phyloP scores from a whole-genome alignment of 2,888 invertebrate genomes.

The Phragmatobia fuliginosa region DNA sequence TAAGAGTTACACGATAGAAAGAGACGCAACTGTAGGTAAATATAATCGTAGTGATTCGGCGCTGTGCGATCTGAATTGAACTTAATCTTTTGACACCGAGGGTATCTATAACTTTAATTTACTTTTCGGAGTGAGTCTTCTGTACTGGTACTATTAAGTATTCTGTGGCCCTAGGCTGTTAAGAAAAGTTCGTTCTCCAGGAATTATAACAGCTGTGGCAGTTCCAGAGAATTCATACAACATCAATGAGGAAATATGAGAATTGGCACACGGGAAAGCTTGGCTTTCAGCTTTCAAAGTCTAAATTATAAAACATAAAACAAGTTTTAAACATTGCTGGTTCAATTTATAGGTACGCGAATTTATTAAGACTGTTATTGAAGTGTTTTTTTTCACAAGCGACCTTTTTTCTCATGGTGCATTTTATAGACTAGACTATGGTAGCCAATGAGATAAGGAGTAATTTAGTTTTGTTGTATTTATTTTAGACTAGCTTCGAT shows the following conservation, averaged over 20 bases:
- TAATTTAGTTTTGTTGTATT: too few species aligned
- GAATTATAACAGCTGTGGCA: constrained; percentile 35
- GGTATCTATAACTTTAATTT: too few species aligned
- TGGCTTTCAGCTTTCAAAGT: constrained; percentile 55
- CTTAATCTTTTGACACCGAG: too few species aligned
- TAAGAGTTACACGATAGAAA: too few species aligned
- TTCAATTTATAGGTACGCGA: constrained; percentile 65
- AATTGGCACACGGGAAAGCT: constrained; percentile 57
- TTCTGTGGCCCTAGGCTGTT: too few species aligned
- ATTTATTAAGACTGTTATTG: constrained; percentile 65
- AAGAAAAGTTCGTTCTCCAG: constrained; percentile 3
- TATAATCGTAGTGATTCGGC: too few species aligned
- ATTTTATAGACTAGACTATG: constrained; percentile 47
- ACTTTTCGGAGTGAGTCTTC: too few species aligned
- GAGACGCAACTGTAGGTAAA: too few species aligned
- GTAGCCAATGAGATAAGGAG: too few species aligned
- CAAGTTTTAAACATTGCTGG: constrained; percentile 64
- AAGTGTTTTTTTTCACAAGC: constrained; percentile 59
- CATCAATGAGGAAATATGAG: constrained; percentile 69
- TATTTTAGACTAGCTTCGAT: too few species aligned
- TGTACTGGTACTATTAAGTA: too few species aligned
- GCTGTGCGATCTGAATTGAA: too few species aligned
- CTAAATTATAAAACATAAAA: constrained; percentile 72
- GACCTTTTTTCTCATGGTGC: constrained; percentile 49
- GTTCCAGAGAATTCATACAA: constrained; percentile 54